Evolutionary conservation across 2,888 invertebrate species (phyloP), one percentile per base, ranked within the genome.

Genomic region (Conus canariensis): DNA sequence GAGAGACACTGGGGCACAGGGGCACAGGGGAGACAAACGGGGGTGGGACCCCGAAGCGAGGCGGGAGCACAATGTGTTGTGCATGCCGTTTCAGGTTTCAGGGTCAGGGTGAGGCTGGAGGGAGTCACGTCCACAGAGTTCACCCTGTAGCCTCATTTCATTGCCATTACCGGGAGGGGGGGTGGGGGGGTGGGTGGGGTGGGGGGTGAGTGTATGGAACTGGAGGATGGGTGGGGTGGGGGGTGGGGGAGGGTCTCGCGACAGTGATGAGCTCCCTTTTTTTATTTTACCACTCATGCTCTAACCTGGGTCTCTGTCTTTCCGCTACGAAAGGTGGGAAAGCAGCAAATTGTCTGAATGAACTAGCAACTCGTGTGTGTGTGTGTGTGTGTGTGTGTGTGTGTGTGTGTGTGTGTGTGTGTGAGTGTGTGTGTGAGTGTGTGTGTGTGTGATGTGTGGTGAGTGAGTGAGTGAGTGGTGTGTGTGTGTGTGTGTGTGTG

Each of bases 61-160:
- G 16, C 30, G 85, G n/a, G 85, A 12, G 60, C 25, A 56, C 64
- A 6, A 60, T 14, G 8, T 60, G 60, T 58, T 85, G 58, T 56
- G 58, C 58, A 58, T 59, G 58, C 58, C 22, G 85, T 12, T 22
- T 85, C 85, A 58, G 19, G 60, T 85, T 60, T 85, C 85, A 85
- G 85, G 85, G 85, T 64, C 25, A 60, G 64, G 25, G 60, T 59
- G 30, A n/a, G 70, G 30, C n/a, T 88, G 82, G 88, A 80, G 19
- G 67, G 9, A 30, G 70, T 25, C 90, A 90, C 90, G 90, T 90
- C 85, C 77, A 16, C 10, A 67, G 87, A 67, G 67, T 90, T 90
- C 87, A 88, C 88, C 90, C 83, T 70, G 83, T 70, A 88, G 88
- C 90, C 90, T 87, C 90, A 83, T 88, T 90, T 90, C 87, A 90